These are phyloP conservation scores for Synodontis membranacea DNA, from an alignment of 2,113 vertebrate genomes.

Conservation along the genomic window DNA sequence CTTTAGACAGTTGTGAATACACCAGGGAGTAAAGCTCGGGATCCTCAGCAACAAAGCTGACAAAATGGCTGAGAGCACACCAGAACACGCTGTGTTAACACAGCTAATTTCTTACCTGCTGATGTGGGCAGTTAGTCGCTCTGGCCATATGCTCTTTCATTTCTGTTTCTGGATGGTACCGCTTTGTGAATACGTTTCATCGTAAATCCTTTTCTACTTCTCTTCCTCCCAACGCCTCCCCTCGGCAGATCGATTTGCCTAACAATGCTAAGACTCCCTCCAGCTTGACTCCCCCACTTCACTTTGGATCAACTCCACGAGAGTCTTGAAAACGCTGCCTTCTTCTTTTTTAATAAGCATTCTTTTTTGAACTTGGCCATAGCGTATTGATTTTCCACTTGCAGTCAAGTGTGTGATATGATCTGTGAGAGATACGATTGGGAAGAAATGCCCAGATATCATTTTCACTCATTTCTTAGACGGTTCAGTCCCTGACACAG, in stretches of 20 bases:
- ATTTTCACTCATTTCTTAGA: slow-evolving; percentile 49
- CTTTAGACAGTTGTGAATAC: slow-evolving; percentile 26
- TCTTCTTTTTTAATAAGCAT: slow-evolving; percentile 66
- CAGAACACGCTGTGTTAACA: slow-evolving; percentile 46
- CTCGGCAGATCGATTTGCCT: slow-evolving; percentile 61
- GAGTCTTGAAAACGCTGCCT: slow-evolving; percentile 48
- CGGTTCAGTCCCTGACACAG: slow-evolving; percentile 52
- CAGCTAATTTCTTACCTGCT: slow-evolving; percentile 62
- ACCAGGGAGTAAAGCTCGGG: slow-evolving; percentile 30
- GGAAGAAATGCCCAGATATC: slow-evolving; percentile 40
- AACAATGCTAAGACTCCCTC: slow-evolving; percentile 63
- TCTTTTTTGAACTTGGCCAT: slow-evolving; percentile 62
- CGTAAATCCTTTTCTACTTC: slow-evolving; percentile 52
- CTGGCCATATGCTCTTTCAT: slow-evolving; percentile 30
- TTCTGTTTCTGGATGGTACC: slow-evolving; percentile 43
- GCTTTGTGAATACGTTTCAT: slow-evolving; percentile 59
- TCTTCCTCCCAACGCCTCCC: slow-evolving; percentile 9
- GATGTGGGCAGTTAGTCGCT: slow-evolving; percentile 51
- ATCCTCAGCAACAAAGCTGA: slow-evolving; percentile 36
- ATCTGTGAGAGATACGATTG: slow-evolving; percentile 56
- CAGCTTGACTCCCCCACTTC: slow-evolving; percentile 54
- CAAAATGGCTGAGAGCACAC: slow-evolving; percentile 40
- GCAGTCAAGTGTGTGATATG: slow-evolving; percentile 61
- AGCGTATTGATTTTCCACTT: slow-evolving; percentile 66
- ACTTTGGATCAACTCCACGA: slow-evolving; percentile 47